Conservation (phyloP, 2,113 vertebrate species). For the Heptranchias perlo region DNA sequence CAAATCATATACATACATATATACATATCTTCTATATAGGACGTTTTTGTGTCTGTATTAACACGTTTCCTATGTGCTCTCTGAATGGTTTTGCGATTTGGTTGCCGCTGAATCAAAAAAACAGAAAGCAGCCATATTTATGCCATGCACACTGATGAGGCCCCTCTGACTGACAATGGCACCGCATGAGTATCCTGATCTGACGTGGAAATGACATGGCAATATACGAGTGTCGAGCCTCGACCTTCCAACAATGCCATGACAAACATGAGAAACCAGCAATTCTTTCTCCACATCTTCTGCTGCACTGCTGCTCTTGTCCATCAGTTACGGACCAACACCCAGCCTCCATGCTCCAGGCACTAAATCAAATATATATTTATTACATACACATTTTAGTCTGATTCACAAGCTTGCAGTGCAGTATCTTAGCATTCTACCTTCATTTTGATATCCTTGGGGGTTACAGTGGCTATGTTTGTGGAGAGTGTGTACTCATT, state of each 20-base stretch:
- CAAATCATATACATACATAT: background rate
- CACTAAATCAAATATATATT: slow-evolving; percentile 7
- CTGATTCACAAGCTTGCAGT: background rate
- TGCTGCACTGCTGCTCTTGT: background rate
- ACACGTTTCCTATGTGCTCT: background rate
- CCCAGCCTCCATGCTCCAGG: background rate
- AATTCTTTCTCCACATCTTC: slow-evolving; percentile 6
- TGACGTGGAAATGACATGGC: background rate
- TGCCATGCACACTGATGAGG: background rate
- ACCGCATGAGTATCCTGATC: background rate
- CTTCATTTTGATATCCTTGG: slow-evolving; percentile 1
- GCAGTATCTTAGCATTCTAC: background rate
- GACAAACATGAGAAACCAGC: background rate
- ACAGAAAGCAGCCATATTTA: background rate
- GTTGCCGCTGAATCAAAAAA: background rate
- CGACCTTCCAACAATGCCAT: background rate
- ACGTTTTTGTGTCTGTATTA: background rate
- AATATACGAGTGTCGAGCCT: background rate
- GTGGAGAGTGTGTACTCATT: background rate
- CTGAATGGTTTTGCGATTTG: background rate
- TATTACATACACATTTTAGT: slow-evolving; percentile 5
- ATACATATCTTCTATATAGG: background rate
- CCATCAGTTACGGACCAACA: background rate
- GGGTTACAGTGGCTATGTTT: background rate
- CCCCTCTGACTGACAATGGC: background rate